Conservation (phyloP, 2,797 vertebrate species). For the Anabacerthia variegaticeps region DNA sequence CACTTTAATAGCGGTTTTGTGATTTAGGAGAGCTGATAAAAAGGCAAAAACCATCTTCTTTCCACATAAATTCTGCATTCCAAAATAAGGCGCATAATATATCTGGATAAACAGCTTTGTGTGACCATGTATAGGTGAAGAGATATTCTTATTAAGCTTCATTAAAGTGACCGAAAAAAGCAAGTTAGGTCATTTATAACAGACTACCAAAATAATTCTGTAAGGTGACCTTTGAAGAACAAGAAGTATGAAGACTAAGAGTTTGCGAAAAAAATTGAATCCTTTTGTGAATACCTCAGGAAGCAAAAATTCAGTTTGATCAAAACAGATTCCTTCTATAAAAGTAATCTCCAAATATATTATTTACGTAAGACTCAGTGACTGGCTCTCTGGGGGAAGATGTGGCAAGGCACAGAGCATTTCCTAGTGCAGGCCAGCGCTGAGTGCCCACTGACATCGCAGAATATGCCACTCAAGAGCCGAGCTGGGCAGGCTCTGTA, state of each 20-base stretch:
- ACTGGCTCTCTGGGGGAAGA: neutral
- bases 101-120: neutral
- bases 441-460: fast-evolving
- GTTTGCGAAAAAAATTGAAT: neutral
- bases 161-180: neutral
- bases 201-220: conserved; percentile 22
- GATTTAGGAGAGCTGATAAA: conserved; percentile 24
- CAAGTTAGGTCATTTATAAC: neutral
- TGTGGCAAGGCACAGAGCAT: neutral
- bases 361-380: neutral
- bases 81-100: neutral
- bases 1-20: neutral
- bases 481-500: neutral
- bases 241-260: neutral
- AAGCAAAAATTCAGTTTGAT: neutral
- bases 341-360: neutral
- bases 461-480: neutral
- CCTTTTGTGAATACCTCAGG: neutral
- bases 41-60: neutral
- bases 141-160: neutral
- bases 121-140: neutral
- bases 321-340: neutral
- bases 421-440: fast-evolving
- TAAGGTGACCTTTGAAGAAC: neutral
- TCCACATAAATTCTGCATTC: neutral